Evolutionary conservation across 2,888 invertebrate genomes (phyloP).

Genomic region (Polymixis flavicincta): DNA sequence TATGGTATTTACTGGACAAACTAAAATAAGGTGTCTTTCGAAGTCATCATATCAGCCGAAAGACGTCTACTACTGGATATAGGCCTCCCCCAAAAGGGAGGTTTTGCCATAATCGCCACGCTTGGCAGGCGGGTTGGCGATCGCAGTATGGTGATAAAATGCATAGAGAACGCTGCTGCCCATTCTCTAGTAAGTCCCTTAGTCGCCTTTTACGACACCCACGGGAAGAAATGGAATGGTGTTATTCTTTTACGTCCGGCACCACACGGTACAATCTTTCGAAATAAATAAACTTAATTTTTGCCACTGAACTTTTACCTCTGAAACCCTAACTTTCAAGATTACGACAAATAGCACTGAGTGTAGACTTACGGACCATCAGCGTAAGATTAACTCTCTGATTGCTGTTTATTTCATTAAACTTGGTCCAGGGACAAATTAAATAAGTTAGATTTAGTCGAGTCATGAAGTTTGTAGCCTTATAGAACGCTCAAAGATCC

Average conservation of each 20-base stretch:
- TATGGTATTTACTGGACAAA: neutral
- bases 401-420: constrained; percentile 71
- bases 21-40: neutral
- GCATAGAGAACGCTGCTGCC: too few relatives aligned
- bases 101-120: too few relatives aligned
- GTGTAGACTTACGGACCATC: constrained; percentile 12
- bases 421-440: constrained; percentile 61
- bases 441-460: constrained; percentile 55
- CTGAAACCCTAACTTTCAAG: neutral
- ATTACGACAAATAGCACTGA: constrained; percentile 26
- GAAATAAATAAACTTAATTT: neutral
- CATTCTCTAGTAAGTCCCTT: too few relatives aligned
- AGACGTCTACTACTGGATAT: too few relatives aligned
- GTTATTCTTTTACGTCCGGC: too few relatives aligned
- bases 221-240: too few relatives aligned
- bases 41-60: too few relatives aligned
- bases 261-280: too few relatives aligned
- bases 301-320: neutral
- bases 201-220: too few relatives aligned
- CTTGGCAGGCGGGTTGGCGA: too few relatives aligned
- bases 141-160: too few relatives aligned
- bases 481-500: constrained; percentile 9
- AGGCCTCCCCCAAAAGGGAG: too few relatives aligned
- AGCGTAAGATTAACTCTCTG: constrained; percentile 56
- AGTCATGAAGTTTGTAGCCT: constrained; percentile 38